Evolutionary conservation across 2,113 vertebrate species (phyloP).

Genomic region (Motacilla tschutschensis): DNA sequence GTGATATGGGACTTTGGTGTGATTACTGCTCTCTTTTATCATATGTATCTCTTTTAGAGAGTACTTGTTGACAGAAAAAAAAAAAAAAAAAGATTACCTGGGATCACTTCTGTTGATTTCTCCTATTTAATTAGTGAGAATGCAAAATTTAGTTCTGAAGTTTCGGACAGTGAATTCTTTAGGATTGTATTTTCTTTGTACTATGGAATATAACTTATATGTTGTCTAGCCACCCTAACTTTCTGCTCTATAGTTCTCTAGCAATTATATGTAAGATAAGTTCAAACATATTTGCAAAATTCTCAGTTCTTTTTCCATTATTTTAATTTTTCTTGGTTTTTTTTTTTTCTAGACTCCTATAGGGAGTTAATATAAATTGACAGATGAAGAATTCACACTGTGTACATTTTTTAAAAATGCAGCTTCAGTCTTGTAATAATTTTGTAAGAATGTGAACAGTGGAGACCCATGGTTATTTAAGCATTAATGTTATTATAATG

Average conservation of each 20-base stretch:
- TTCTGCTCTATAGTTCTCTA: background rate
- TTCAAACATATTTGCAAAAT: background rate
- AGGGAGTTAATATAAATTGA: background rate
- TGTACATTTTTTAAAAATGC: background rate
- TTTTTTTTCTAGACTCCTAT: background rate
- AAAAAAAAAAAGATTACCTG: background rate
- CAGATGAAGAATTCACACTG: background rate
- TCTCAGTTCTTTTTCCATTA: background rate
- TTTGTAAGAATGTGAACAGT: background rate
- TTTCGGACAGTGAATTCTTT: background rate
- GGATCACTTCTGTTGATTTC: background rate
- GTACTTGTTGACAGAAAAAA: background rate
- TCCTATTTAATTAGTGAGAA: background rate
- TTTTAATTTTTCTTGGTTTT: background rate
- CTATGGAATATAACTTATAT: background rate
- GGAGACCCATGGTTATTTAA: background rate
- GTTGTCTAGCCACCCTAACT: background rate
- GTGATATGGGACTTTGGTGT: background rate
- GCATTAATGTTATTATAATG: background rate
- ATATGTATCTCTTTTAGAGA: background rate
- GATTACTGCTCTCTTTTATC: background rate
- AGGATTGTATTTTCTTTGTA: background rate
- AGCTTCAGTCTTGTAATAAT: background rate
- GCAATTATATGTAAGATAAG: background rate
- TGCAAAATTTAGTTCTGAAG: background rate